A percentile compares a stretch with the other conserved stretches of the same genome.
phyloP scores from a whole-genome alignment of 2,113 vertebrate genomes.

The Perca schrenkii region DNA sequence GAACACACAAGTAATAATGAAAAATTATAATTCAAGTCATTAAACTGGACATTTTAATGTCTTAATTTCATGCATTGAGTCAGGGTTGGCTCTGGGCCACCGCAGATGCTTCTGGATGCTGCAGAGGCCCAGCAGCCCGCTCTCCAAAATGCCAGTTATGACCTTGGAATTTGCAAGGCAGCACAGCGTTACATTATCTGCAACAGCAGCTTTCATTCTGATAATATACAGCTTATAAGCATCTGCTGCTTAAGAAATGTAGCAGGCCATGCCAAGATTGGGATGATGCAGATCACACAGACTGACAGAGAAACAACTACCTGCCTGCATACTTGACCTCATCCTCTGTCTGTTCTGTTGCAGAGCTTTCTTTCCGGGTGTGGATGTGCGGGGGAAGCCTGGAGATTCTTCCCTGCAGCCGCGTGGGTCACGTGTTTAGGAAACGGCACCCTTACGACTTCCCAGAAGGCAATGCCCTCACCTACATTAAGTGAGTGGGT shows the following conservation, averaged over 20 bases:
- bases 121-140: background rate
- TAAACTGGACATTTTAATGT: background rate
- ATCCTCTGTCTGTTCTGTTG: background rate
- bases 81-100: background rate
- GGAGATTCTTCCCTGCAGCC: slow-evolving; percentile 98
- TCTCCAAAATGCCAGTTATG: slow-evolving; percentile 8
- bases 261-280: background rate
- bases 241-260: slow-evolving; percentile 13
- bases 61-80: background rate
- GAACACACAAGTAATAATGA: background rate
- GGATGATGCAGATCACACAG: background rate
- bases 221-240: slow-evolving; percentile 33
- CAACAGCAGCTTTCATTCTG: slow-evolving; percentile 3
- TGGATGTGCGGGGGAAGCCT: slow-evolving; percentile 99
- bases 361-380: slow-evolving; percentile 98
- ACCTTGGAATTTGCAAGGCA: slow-evolving; percentile 36
- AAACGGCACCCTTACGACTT: slow-evolving; percentile 99
- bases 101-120: slow-evolving; percentile 28
- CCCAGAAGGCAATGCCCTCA: slow-evolving; percentile 97
- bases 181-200: slow-evolving; percentile 25
- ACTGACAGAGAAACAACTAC: background rate
- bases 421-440: slow-evolving; percentile 97
- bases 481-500: slow-evolving; percentile 95
- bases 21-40: background rate
- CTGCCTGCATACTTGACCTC: background rate